Evolutionary conservation across 1,140 invertebrate species (phyloP).

Genomic region (Augochlora pura): DNA sequence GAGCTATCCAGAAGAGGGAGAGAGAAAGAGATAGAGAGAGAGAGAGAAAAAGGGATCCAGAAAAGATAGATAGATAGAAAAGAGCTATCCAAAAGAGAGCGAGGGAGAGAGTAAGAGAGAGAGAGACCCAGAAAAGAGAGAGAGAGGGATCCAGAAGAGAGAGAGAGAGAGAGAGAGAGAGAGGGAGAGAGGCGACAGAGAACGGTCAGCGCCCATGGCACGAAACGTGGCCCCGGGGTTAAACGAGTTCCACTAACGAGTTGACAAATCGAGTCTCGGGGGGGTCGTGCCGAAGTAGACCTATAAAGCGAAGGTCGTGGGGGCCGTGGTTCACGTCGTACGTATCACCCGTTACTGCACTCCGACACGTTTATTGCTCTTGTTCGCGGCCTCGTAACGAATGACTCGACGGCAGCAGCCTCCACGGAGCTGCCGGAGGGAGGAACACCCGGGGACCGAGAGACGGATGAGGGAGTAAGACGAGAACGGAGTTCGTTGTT

Average conservation of each 20-base stretch:
- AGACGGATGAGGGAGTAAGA: conserved; percentile 53
- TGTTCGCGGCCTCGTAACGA: conserved; percentile 78
- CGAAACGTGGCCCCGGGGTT: conserved; percentile 67
- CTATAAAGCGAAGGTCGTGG: conserved; percentile 78
- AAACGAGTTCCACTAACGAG: conserved; percentile 80
- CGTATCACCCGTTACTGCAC: conserved; percentile 74
- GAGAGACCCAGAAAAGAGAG: neutral
- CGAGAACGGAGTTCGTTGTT: conserved; percentile 50
- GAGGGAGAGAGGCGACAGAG: neutral
- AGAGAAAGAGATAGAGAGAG: too few relatives aligned
- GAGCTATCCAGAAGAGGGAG: too few relatives aligned
- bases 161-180: neutral
- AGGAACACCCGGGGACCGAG: conserved; percentile 31
- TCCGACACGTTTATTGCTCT: conserved; percentile 77
- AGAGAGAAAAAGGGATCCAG: too few relatives aligned
- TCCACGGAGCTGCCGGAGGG: conserved; percentile 27
- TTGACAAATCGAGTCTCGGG: conserved; percentile 81
- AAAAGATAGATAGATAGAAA: too few relatives aligned
- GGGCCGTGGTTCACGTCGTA: conserved; percentile 61
- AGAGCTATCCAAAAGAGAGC: too few relatives aligned
- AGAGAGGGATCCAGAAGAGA: neutral
- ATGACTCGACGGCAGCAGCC: conserved; percentile 70
- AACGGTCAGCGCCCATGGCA: conserved; percentile 58
- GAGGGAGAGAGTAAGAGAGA: neutral
- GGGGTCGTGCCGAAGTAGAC: conserved; percentile 78